Base-by-base conservation (phyloP, 2,888 invertebrate genomes). In the Zelleria hepariella region DNA sequence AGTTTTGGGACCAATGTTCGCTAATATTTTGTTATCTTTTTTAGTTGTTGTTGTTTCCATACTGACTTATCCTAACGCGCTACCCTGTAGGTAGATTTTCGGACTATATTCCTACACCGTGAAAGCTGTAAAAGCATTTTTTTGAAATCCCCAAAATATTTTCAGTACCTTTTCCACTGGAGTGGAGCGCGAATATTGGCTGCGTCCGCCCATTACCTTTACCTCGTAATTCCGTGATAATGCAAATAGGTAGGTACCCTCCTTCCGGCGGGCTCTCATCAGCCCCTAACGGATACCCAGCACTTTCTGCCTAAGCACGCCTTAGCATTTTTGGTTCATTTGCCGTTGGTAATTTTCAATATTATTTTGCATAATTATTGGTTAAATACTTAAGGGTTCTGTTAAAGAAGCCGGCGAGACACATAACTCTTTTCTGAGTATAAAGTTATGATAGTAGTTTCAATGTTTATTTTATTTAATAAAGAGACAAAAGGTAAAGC, bases 181-280 rank as follows among this genome's bases (percentile, higher is more conserved):
- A 51, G 10, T 42, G 2, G 32, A 42, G 32, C 32, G 15, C 15
- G 32, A 51, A 20, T 51, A 21, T 51, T 23, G 23, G 51, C 51
- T 21, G 51, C 23, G 51, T 8, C 23, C 21, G 51, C 23, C 23
- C 21, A 71, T 73, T 71, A 70, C 68, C 71, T 70, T 66, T 64
- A 71, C 73, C 78, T 80, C 32, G 32, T 80, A 82, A 79, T 80
- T 77, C 73, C 68, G 70, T 74, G 78, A 78, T 82, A 81, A 82
- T 82, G 82, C 77, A 79, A 82, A 81, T 80, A 42, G 32, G 32
- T 42, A 42, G 15, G 15, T 42, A 78, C 75, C 72, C 74, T 68
- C 70, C 68, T 76, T 75, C 73, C 73, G 71, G 67, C 71, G 67
- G 64, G 20, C 10, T n/a, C 71, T 70, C 76, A 71, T 80, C 78